A percentile compares a stretch with the other conserved stretches of the same genome.
phyloP scores from a whole-genome alignment of 35 echinoderm and acorn worm genomes.

The Eucidaris tribuloides region DNA sequence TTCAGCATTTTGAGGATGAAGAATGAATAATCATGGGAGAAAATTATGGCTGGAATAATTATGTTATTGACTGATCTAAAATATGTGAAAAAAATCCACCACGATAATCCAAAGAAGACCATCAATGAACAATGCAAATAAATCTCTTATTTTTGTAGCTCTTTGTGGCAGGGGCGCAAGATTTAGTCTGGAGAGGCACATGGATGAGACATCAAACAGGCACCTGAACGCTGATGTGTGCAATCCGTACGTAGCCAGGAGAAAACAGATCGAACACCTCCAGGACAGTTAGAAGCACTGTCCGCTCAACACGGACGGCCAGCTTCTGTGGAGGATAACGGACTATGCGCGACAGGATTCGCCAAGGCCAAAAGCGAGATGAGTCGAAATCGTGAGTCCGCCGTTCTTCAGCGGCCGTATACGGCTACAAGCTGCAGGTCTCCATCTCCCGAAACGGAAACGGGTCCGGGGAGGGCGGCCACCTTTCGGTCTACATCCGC shows the following conservation, averaged over 20 bases:
- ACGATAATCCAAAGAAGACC: too few species aligned
- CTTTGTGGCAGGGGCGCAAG: slow-evolving; percentile 90
- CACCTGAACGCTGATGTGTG: slow-evolving; percentile 81
- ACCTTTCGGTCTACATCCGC: slow-evolving; percentile 88
- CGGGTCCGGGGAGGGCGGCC: slow-evolving; percentile 81
- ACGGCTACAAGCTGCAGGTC: slow-evolving; percentile 89
- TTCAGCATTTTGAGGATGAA: too few species aligned
- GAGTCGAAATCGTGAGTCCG: slow-evolving; percentile 70
- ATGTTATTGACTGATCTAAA: too few species aligned
- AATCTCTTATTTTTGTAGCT: too few species aligned
- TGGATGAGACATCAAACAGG: slow-evolving; percentile 59
- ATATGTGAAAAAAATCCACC: too few species aligned
- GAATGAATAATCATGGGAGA: too few species aligned
- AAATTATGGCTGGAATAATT: too few species aligned
- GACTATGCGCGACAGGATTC: slow-evolving; percentile 67
- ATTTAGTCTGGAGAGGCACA: slow-evolving; percentile 68
- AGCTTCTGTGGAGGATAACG: slow-evolving; percentile 83
- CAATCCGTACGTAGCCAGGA: slow-evolving; percentile 69
- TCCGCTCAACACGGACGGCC: slow-evolving; percentile 81
- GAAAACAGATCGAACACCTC: slow-evolving; percentile 57
- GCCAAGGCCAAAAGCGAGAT: slow-evolving; percentile 60
- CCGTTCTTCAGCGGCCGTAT: slow-evolving; percentile 73
- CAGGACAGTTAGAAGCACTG: slow-evolving; percentile 66
- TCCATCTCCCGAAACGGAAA: slow-evolving; percentile 88
- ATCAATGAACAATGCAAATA: too few species aligned